Evolutionary conservation across 2,797 vertebrate species (phyloP).

Genomic region (Takifugu rubripes): DNA sequence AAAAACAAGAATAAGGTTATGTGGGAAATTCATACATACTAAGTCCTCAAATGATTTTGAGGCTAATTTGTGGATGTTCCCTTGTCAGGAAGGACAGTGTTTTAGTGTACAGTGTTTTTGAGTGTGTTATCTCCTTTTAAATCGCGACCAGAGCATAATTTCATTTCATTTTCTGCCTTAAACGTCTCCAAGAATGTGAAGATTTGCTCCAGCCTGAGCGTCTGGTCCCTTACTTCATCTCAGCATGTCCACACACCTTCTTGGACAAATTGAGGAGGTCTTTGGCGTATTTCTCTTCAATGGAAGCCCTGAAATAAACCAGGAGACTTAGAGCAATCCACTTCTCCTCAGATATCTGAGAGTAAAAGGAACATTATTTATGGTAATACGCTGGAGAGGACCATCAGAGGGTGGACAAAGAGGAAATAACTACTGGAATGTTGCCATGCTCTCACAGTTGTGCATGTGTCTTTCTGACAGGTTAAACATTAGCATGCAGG

Average conservation of each 20-base stretch:
- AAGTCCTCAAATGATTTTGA: no score
- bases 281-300: constrained; percentile 95
- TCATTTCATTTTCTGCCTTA: no score
- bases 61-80: no score
- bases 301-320: constrained; percentile 78
- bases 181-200: background rate
- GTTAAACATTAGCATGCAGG: background rate
- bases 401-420: no score
- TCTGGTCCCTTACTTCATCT: constrained; percentile 85
- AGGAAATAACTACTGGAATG: no score
- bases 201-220: background rate
- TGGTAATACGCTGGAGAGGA: no score
- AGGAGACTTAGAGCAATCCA: background rate
- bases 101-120: no score
- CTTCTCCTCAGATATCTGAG: no score
- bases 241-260: constrained; percentile 90
- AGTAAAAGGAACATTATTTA: background rate
- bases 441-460: no score
- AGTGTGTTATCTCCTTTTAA: background rate
- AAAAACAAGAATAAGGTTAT: constrained; percentile 3
- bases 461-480: no score
- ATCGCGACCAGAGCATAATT: background rate
- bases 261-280: constrained; percentile 87
- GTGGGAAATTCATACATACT: no score
- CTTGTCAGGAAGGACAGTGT: no score